These are phyloP conservation scores for Ips nitidus DNA, from an alignment of 1,140 invertebrate species.

Conservation along the genomic window DNA sequence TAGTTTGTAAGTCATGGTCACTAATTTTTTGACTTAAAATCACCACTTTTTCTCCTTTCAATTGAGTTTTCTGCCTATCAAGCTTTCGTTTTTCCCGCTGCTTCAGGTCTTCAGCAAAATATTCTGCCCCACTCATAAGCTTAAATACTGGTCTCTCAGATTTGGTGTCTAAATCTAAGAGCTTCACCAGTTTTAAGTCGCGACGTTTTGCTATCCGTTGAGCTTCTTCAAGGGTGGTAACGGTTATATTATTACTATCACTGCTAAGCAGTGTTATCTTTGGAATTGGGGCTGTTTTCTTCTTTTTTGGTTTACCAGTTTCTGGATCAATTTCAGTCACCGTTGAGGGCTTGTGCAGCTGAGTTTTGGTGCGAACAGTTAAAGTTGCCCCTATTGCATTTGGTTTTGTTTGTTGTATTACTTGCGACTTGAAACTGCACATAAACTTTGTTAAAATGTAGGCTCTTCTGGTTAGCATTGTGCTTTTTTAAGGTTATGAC, in stretches of 20 bases:
- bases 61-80: constrained; percentile 38
- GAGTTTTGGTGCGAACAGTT: no score
- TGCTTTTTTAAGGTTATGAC: no score
- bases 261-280: constrained; percentile 49
- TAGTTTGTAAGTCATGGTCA: constrained; percentile 64
- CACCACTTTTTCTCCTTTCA: constrained; percentile 62
- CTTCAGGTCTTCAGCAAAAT: constrained; percentile 50
- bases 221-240: constrained; percentile 57
- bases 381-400: no score
- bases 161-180: constrained; percentile 63
- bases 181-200: constrained; percentile 65
- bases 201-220: constrained; percentile 62
- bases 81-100: constrained; percentile 45
- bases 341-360: background rate
- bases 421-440: no score
- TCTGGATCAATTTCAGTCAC: constrained; percentile 10
- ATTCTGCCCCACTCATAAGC: constrained; percentile 54
- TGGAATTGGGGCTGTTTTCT: constrained; percentile 43
- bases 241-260: constrained; percentile 40
- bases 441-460: no score
- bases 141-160: constrained; percentile 64
- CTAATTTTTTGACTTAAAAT: constrained; percentile 62
- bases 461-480: no score
- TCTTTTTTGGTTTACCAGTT: constrained; percentile 36
- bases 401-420: no score